Percentiles rank a stretch among this genome's conserved stretches.
Conservation (phyloP, 92 coral and sea anemone genomes). For the Siderastrea siderea region DNA sequence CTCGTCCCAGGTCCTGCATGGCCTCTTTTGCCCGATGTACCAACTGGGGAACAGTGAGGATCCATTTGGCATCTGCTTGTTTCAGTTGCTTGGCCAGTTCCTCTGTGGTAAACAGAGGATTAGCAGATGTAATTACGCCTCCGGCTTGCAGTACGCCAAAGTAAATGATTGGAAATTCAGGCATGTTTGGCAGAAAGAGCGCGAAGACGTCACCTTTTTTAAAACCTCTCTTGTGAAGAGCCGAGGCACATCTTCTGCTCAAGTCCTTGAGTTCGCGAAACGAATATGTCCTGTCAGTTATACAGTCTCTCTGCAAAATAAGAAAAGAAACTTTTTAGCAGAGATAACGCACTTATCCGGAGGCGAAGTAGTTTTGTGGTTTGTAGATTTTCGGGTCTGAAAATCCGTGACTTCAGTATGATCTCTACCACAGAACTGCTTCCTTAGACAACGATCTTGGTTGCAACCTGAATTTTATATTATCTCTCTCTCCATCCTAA, state of each 20-base stretch:
- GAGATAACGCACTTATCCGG: too few relatives aligned
- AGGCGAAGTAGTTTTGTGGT: too few relatives aligned
- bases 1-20: slow-evolving; percentile 62
- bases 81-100: slow-evolving; percentile 82
- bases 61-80: slow-evolving; percentile 74
- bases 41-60: slow-evolving; percentile 78
- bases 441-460: too few relatives aligned
- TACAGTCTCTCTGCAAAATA: slow-evolving; percentile 66
- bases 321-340: neutral
- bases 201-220: slow-evolving; percentile 89
- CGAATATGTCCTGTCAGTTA: slow-evolving; percentile 78
- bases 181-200: slow-evolving; percentile 76
- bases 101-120: slow-evolving; percentile 80
- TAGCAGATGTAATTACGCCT: slow-evolving; percentile 76
- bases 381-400: too few relatives aligned
- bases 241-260: slow-evolving; percentile 72
- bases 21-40: slow-evolving; percentile 78
- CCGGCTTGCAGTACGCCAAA: slow-evolving; percentile 83
- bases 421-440: too few relatives aligned
- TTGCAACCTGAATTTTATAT: too few relatives aligned
- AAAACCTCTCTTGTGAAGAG: slow-evolving; percentile 78
- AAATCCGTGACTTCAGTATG: too few relatives aligned
- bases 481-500: too few relatives aligned
- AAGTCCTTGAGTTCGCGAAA: slow-evolving; percentile 73
- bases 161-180: slow-evolving; percentile 81